Evolutionary conservation across 2,888 invertebrate species (phyloP).

Genomic region (Nesidiocoris tenuis): DNA sequence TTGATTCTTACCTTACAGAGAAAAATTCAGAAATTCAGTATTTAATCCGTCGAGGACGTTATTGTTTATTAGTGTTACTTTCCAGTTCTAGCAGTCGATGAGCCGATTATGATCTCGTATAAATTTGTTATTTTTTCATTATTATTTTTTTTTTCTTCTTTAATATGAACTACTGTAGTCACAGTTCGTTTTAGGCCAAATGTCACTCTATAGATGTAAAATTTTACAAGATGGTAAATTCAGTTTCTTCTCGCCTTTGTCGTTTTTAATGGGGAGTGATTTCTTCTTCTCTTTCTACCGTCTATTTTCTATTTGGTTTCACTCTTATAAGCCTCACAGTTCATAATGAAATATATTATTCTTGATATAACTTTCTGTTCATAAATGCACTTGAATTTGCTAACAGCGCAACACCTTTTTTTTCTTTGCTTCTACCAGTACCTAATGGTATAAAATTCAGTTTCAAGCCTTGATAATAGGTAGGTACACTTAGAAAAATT

Average conservation of each 20-base stretch:
- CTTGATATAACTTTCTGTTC: conserved; percentile 7
- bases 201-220: conserved; percentile 35
- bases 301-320: conserved; percentile 16
- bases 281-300: background rate
- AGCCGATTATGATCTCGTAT: conserved; percentile 16
- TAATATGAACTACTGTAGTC: conserved; percentile 35
- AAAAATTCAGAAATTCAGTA: background rate
- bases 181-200: conserved; percentile 44
- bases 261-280: conserved; percentile 3
- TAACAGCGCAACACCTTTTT: conserved; percentile 16
- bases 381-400: conserved; percentile 43
- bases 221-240: conserved; percentile 16
- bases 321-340: conserved; percentile 32
- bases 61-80: conserved; percentile 13
- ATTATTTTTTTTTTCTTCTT: no score
- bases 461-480: conserved; percentile 35
- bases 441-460: conserved; percentile 30
- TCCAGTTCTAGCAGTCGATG: conserved; percentile 31
- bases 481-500: conserved; percentile 23
- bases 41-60: background rate
- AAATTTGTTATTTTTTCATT: conserved; percentile 21
- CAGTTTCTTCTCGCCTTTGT: background rate
- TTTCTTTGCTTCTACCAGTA: background rate
- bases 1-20: background rate
- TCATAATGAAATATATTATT: conserved; percentile 41